Conservation (phyloP, 2,113 vertebrate species). For the Rhinolophus sinicus region DNA sequence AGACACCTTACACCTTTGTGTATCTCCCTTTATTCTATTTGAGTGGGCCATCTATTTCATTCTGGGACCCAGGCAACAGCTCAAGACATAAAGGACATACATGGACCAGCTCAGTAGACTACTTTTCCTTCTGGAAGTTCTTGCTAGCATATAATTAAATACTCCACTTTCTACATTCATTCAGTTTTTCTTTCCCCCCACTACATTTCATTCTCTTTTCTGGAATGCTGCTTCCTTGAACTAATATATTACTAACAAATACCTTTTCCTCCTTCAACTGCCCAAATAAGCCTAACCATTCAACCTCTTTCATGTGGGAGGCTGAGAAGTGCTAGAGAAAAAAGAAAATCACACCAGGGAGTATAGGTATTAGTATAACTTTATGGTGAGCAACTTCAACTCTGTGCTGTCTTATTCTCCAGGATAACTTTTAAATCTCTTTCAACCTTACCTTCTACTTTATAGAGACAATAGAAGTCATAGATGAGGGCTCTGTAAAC, state of each 20-base stretch:
- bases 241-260: not conserved
- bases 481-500: not conserved
- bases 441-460: not conserved
- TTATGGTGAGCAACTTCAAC: not conserved
- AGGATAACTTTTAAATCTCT: not conserved
- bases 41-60: not conserved
- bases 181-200: not conserved
- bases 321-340: not conserved
- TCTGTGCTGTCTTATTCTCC: not conserved
- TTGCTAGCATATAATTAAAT: not conserved
- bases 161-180: not conserved
- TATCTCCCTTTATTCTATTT: not conserved
- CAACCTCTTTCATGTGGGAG: conserved; percentile 17
- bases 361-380: not conserved
- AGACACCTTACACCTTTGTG: not conserved
- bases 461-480: not conserved
- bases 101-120: not conserved
- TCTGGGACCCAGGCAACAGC: not conserved
- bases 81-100: not conserved
- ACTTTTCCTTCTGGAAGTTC: not conserved
- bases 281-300: conserved; percentile 26
- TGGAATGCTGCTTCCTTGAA: conserved; percentile 12
- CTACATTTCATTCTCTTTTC: not conserved
- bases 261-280: not conserved
- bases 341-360: not conserved